These are phyloP conservation scores for Gallinago nigripennis DNA, from an alignment of 2,797 vertebrate species.

Conservation along the genomic window DNA sequence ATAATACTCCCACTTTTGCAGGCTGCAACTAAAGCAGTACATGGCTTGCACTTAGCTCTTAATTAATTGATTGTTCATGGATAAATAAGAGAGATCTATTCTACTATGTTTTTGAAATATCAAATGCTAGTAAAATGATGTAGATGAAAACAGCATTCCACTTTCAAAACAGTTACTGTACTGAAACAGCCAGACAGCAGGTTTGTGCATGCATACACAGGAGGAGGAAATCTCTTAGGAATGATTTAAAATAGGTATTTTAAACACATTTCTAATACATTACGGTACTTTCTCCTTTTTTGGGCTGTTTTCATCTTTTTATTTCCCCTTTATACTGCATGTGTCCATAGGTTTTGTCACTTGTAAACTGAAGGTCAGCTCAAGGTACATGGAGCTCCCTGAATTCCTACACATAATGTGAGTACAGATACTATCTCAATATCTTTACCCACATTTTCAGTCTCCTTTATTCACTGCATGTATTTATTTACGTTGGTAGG, in stretches of 20 bases:
- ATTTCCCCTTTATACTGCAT: not conserved
- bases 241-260: not conserved
- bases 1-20: not conserved
- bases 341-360: not conserved
- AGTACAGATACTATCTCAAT: not conserved
- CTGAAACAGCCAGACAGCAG: not conserved
- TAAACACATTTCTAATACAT: not conserved
- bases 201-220: not conserved
- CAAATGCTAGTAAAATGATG: not conserved
- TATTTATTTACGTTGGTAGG: not conserved
- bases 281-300: not conserved
- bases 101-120: not conserved
- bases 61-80: not conserved
- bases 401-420: not conserved
- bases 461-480: not conserved
- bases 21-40: not conserved
- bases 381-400: not conserved
- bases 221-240: not conserved
- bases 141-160: not conserved
- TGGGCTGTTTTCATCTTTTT: not conserved
- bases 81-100: not conserved
- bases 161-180: not conserved
- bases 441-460: not conserved
- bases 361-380: not conserved
- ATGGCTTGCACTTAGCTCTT: not conserved